These are phyloP conservation scores for Gallinago stenura DNA, from an alignment of 2,797 vertebrate genomes.

Conservation along the genomic window DNA sequence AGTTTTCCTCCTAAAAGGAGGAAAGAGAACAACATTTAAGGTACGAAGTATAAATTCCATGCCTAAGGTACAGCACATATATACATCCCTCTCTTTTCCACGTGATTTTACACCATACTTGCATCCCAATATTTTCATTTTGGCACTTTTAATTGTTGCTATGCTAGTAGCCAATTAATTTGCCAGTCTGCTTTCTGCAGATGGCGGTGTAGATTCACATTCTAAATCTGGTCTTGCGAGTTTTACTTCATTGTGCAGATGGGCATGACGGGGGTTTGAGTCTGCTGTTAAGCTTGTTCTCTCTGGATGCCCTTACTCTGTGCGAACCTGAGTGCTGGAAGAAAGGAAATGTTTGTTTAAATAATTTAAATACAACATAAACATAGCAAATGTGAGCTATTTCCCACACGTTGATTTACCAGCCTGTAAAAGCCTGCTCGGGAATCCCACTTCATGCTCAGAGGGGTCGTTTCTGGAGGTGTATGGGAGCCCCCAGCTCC, in stretches of 20 bases:
- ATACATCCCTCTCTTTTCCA: background rate
- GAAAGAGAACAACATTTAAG: background rate
- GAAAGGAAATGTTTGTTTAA: background rate
- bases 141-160: background rate
- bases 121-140: background rate
- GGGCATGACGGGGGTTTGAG: background rate
- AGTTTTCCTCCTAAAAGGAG: background rate
- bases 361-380: background rate
- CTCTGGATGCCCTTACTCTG: background rate
- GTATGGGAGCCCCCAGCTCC: background rate
- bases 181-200: constrained; percentile 22
- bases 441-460: background rate
- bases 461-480: background rate
- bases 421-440: background rate
- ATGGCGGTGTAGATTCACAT: constrained; percentile 9
- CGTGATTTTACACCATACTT: too few species aligned
- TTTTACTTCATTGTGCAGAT: background rate
- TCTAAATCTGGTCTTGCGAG: background rate
- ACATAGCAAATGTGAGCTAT: background rate
- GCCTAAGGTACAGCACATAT: rapidly evolving
- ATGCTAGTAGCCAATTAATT: background rate
- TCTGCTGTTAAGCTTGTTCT: background rate
- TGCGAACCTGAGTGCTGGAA: rapidly evolving
- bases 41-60: background rate
- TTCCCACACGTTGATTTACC: background rate